Conservation (phyloP, 2,113 vertebrate genomes). For the human (Homo sapiens) region GRCh38 chr15:60941501-60942000, state of each 20-base stretch:
- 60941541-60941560: neutral
- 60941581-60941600: neutral
- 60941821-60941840: conserved; percentile 44
- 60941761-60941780: neutral
- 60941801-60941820: conserved; percentile 47
- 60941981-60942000: neutral
- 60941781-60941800: conserved; percentile 42
- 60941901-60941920: neutral
- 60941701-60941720: conserved; percentile 36
- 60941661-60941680: conserved; percentile 38
- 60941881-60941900: neutral
- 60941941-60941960: neutral
- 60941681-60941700: conserved; percentile 27
- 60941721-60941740: conserved; percentile 48
- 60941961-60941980: neutral
- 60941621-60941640: conserved; percentile 21
- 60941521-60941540: neutral
- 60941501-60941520: rapidly evolving
- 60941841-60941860: conserved; percentile 19
- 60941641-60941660: conserved; percentile 25
- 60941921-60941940: neutral
- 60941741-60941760: neutral
- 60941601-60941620: neutral
- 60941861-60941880: neutral
- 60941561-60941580: neutral